phyloP scores from a whole-genome alignment of 2,888 invertebrate species.

The Pristionchus fissidentatus region DNA sequence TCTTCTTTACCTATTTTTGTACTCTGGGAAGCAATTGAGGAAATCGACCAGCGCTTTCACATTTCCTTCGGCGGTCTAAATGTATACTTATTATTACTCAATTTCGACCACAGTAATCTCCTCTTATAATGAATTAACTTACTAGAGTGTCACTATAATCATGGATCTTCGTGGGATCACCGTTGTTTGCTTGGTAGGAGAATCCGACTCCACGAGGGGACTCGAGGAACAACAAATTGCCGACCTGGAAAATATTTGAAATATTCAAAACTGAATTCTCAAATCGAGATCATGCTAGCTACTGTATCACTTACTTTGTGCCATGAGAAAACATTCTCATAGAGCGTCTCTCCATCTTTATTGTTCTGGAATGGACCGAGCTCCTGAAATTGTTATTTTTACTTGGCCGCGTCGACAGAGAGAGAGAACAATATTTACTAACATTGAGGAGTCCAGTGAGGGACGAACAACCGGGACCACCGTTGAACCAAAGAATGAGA shows the following conservation, averaged over 20 bases:
- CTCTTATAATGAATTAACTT: no score
- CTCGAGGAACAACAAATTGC: slow-evolving; percentile 79
- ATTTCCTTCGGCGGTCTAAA: slow-evolving; percentile 77
- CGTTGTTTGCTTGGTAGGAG: slow-evolving; percentile 75
- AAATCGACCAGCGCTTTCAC: slow-evolving; percentile 77
- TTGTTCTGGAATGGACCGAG: slow-evolving; percentile 75
- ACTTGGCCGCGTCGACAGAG: not conserved
- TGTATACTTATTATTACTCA: slow-evolving; percentile 45
- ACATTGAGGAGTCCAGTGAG: slow-evolving; percentile 43
- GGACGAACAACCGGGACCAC: slow-evolving; percentile 67
- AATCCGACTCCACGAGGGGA: slow-evolving; percentile 79
- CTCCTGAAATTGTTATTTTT: slow-evolving; percentile 69
- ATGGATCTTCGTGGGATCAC: slow-evolving; percentile 50
- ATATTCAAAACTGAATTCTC: not conserved
- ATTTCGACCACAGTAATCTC: no score
- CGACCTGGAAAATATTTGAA: slow-evolving; percentile 56
- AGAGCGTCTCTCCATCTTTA: slow-evolving; percentile 55
- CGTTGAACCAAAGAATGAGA: slow-evolving; percentile 72
- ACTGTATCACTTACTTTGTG: slow-evolving; percentile 58
- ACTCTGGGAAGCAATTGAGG: slow-evolving; percentile 77
- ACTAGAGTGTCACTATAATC: slow-evolving; percentile 54
- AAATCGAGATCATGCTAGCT: not conserved
- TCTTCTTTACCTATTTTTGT: slow-evolving; percentile 67
- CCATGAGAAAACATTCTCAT: slow-evolving; percentile 65
- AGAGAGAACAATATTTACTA: not conserved